These are phyloP conservation scores for Silurus glanis DNA, from an alignment of 2,113 vertebrate species.

Conservation along the genomic window DNA sequence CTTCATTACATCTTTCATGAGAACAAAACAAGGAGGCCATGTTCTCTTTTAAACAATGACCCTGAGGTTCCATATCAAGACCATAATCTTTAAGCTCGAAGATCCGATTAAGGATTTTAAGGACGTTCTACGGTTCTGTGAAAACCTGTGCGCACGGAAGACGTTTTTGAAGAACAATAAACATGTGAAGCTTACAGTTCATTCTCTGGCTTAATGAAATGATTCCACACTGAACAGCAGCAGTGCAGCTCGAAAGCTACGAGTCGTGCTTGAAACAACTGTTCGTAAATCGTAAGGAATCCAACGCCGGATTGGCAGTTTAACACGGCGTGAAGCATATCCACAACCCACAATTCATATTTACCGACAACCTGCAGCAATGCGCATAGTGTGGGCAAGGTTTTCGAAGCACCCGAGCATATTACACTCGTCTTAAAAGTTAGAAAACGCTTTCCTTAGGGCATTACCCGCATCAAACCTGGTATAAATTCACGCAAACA, in stretches of 20 bases:
- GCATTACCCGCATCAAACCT: background rate
- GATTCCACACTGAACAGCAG: background rate
- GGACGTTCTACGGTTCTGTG: background rate
- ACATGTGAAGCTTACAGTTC: background rate
- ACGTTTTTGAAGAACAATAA: background rate
- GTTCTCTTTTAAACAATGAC: background rate
- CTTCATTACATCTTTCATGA: background rate
- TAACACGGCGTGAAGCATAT: background rate
- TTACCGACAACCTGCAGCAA: background rate
- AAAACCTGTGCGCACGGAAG: background rate
- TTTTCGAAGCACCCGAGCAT: background rate
- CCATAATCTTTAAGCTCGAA: background rate
- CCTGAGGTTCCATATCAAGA: background rate
- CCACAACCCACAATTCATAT: background rate
- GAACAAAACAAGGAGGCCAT: background rate
- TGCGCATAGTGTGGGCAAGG: background rate
- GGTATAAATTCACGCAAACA: background rate
- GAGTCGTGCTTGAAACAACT: background rate
- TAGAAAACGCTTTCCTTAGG: background rate
- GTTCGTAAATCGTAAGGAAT: background rate
- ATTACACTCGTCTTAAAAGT: background rate
- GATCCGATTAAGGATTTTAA: background rate
- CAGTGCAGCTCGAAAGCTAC: background rate
- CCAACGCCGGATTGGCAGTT: background rate
- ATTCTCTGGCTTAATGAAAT: background rate